These are phyloP conservation scores for Mionectes macconnelli DNA, from an alignment of 2,113 vertebrate genomes.

Conservation along the genomic window DNA sequence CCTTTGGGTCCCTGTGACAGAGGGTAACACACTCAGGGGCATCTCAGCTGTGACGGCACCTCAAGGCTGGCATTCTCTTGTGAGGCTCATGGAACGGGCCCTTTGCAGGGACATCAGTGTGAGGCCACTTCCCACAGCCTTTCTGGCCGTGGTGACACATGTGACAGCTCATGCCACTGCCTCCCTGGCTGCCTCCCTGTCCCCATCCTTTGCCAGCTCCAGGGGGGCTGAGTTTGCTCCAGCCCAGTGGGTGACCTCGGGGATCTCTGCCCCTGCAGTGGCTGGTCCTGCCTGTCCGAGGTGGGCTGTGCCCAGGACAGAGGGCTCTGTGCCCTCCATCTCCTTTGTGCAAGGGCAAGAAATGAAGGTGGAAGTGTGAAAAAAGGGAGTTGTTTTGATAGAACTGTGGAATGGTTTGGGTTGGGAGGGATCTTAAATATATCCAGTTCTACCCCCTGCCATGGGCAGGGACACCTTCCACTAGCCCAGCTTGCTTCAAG, in stretches of 20 bases:
- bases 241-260: rapidly evolving
- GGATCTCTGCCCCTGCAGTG: neutral
- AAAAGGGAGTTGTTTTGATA: neutral
- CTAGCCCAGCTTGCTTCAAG: rapidly evolving
- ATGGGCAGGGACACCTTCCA: neutral
- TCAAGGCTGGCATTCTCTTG: rapidly evolving
- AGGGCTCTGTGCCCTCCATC: neutral
- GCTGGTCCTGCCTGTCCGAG: neutral
- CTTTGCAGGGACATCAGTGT: no score
- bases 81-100: rapidly evolving
- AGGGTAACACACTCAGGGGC: rapidly evolving
- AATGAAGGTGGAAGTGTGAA: neutral
- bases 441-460: no score
- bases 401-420: neutral
- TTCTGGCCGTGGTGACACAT: neutral
- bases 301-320: rapidly evolving
- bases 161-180: neutral
- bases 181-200: neutral
- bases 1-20: rapidly evolving
- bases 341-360: neutral
- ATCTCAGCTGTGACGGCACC: neutral
- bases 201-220: neutral
- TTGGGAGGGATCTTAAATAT: neutral
- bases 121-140: rapidly evolving
- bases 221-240: rapidly evolving